These are phyloP conservation scores for Psilopsiagon aurifrons DNA, from an alignment of 2,113 vertebrate species.

Conservation along the genomic window DNA sequence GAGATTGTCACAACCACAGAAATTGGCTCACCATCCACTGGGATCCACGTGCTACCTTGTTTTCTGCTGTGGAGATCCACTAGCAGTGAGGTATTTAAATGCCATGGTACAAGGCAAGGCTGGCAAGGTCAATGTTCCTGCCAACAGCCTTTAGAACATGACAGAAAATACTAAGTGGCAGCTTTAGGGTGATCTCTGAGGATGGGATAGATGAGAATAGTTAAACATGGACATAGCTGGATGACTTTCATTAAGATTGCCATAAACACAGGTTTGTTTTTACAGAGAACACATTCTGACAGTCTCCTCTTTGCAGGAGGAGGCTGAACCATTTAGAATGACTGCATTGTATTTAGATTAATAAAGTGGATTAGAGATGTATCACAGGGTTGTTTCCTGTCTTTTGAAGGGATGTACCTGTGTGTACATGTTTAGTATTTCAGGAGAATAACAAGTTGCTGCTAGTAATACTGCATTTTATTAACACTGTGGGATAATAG, in stretches of 20 bases:
- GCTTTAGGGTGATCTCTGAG: not conserved
- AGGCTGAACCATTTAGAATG: not conserved
- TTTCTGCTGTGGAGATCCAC: not conserved
- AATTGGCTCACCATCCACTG: not conserved
- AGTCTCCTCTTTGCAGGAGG: not conserved
- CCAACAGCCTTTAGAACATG: not conserved
- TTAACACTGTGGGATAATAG: not conserved
- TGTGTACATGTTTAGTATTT: not conserved
- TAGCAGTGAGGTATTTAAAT: not conserved
- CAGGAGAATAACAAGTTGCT: conserved; percentile 20
- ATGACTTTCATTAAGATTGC: not conserved
- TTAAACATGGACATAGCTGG: not conserved
- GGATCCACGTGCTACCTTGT: not conserved
- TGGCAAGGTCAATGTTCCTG: not conserved
- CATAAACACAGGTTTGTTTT: not conserved
- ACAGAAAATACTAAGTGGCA: not conserved
- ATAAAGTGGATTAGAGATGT: not conserved
- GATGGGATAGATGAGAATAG: not conserved
- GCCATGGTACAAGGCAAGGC: not conserved
- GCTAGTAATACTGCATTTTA: not conserved
- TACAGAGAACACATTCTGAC: not conserved
- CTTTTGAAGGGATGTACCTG: not conserved
- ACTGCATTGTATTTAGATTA: not conserved
- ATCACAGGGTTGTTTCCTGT: not conserved
- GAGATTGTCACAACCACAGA: not conserved